Evolutionary conservation across 2,797 vertebrate species (phyloP).

Genomic region (Spea hammondii): DNA sequence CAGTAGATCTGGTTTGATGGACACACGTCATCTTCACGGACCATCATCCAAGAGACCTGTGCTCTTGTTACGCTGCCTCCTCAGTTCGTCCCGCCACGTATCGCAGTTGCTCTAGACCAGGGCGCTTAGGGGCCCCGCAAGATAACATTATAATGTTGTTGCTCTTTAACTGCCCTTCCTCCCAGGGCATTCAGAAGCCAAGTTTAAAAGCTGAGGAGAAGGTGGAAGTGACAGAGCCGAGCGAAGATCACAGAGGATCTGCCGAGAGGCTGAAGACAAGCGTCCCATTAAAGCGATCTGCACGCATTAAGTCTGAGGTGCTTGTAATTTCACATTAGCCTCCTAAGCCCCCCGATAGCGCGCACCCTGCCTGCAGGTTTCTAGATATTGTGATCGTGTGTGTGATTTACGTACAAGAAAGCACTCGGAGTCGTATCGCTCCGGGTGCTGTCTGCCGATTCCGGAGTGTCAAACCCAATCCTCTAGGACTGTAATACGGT

Average conservation of each 20-base stretch:
- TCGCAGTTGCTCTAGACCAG: too few relatives aligned
- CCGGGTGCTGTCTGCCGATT: background rate
- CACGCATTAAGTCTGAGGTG: slow-evolving; percentile 76
- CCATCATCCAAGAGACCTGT: too few relatives aligned
- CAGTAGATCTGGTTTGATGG: too few relatives aligned
- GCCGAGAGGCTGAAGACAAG: slow-evolving; percentile 68
- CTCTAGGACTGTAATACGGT: background rate
- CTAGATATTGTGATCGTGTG: background rate
- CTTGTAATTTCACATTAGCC: slow-evolving; percentile 1
- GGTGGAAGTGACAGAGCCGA: slow-evolving; percentile 79
- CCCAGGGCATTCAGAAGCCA: slow-evolving; percentile 84
- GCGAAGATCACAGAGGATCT: slow-evolving; percentile 66
- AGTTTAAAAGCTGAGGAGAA: slow-evolving; percentile 82
- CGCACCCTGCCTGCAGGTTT: background rate
- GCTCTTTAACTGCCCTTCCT: slow-evolving; percentile 55
- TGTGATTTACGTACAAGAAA: background rate
- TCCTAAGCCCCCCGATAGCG: background rate
- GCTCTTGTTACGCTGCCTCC: too few relatives aligned
- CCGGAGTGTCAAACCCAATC: background rate
- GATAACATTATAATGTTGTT: background rate
- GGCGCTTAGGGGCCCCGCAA: background rate
- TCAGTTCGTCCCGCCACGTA: background rate
- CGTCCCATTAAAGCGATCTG: slow-evolving; percentile 70
- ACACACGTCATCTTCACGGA: too few relatives aligned
- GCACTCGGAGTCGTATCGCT: background rate